phyloP scores from a whole-genome alignment of 2,113 vertebrate genomes.

The Pelobates fuscus region DNA sequence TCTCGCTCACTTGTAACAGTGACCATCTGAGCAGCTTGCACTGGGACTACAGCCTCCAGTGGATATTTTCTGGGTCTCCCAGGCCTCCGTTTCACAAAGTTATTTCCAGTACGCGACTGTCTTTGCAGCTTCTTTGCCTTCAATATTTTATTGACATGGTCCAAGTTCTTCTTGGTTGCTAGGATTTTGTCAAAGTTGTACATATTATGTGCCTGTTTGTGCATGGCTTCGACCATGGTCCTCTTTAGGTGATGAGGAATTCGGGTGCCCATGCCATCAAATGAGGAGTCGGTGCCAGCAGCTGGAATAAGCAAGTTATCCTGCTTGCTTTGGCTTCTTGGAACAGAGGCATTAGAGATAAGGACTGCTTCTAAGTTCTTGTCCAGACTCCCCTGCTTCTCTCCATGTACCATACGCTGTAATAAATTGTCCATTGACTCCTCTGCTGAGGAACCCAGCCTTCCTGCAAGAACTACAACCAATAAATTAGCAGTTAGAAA shows the following conservation, averaged over 20 bases:
- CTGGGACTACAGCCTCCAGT: constrained; percentile 65
- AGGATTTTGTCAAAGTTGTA: constrained; percentile 79
- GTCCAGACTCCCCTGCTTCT: constrained; percentile 61
- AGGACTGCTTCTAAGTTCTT: constrained; percentile 64
- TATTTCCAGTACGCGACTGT: constrained; percentile 74
- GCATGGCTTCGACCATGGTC: constrained; percentile 74
- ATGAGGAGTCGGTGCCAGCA: constrained; percentile 40
- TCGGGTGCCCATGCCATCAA: constrained; percentile 52
- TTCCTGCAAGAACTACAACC: constrained; percentile 50
- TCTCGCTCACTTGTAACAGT: constrained; percentile 57
- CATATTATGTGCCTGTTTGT: constrained; percentile 77
- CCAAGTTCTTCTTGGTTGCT: constrained; percentile 80
- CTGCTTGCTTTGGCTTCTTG: constrained; percentile 61
- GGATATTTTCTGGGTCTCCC: constrained; percentile 90
- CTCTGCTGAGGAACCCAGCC: constrained; percentile 59
- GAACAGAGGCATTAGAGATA: constrained; percentile 51
- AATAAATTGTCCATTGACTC: constrained; percentile 67
- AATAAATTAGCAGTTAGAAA: too few species aligned
- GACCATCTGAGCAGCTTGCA: constrained; percentile 65
- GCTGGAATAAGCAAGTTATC: constrained; percentile 55
- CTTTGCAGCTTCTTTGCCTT: constrained; percentile 79
- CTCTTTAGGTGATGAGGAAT: constrained; percentile 70
- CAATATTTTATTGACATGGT: constrained; percentile 80
- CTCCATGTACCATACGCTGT: constrained; percentile 69
- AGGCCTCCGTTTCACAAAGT: constrained; percentile 85